A percentile compares a stretch with the other conserved stretches of the same genome.
Evolutionary conservation across 2,888 invertebrate genomes (phyloP).

Genomic region (Temnothorax rugatulus): DNA sequence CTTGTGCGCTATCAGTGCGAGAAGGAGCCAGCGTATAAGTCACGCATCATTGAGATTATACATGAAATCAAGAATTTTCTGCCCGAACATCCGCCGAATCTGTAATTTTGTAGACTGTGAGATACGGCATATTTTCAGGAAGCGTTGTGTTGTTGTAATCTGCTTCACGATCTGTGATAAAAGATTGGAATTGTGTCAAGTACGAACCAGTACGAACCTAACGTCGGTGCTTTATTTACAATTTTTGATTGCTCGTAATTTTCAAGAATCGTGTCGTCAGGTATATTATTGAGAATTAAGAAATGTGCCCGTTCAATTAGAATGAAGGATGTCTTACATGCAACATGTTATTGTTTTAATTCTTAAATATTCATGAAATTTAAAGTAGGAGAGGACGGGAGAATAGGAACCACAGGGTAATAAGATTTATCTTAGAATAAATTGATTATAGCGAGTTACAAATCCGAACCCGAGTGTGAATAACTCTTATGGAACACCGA

Average conservation of each 20-base stretch:
- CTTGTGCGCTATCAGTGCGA: constrained; percentile 65
- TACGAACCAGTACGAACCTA: not conserved
- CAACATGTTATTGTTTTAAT: not conserved
- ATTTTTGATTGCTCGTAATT: constrained; percentile 17
- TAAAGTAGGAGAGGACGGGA: too few relatives aligned
- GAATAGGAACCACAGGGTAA: too few relatives aligned
- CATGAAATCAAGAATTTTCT: constrained; percentile 70
- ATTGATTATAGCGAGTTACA: too few relatives aligned
- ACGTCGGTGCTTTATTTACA: constrained; percentile 31
- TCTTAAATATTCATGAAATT: too few relatives aligned
- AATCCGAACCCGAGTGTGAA: too few relatives aligned
- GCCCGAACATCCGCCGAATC: constrained; percentile 53
- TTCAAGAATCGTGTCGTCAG: not conserved
- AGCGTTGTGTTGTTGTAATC: constrained; percentile 34
- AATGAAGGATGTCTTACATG: not conserved
- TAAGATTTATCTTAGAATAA: too few relatives aligned
- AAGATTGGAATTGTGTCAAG: constrained; percentile 46
- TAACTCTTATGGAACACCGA: too few relatives aligned
- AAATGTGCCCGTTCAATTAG: not conserved
- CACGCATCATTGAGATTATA: constrained; percentile 68
- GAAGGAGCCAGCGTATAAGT: constrained; percentile 48
- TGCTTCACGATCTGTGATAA: constrained; percentile 59
- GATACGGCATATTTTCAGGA: not conserved
- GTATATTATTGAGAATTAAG: not conserved
- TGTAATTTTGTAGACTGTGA: constrained; percentile 8